Conservation (phyloP, 30 jellyfish, hydroid and myxozoan genomes). For the Aurelia aurita complex sp. Pacific region DNA sequence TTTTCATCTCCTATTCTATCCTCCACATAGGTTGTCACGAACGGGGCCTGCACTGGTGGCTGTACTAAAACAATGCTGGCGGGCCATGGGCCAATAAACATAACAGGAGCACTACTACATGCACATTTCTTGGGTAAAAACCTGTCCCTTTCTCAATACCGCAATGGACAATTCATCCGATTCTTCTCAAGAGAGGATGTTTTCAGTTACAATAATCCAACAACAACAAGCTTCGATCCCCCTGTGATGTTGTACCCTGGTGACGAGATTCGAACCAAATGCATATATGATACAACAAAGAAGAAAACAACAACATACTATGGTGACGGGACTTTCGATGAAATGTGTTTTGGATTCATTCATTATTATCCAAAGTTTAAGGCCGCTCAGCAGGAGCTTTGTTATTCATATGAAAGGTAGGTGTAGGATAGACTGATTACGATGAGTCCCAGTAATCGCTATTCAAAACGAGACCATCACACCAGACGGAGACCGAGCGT, state of each 20-base stretch:
- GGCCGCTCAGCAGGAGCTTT: conserved; percentile 3
- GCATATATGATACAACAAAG: conserved; percentile 45
- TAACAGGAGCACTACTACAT: conserved; percentile 43
- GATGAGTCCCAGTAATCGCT: too few relatives aligned
- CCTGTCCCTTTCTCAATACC: conserved; percentile 42
- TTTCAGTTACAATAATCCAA: conserved; percentile 58
- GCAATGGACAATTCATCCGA: conserved; percentile 53
- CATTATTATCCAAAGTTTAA: conserved; percentile 43
- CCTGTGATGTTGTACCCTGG: conserved; percentile 61
- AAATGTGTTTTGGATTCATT: conserved; percentile 68
- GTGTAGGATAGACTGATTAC: not conserved
- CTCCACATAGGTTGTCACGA: conserved; percentile 11
- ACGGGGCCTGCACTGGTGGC: conserved; percentile 38
- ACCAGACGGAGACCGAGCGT: too few relatives aligned
- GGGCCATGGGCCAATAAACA: conserved; percentile 16
- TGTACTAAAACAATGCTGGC: conserved; percentile 39
- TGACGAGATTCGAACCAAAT: conserved; percentile 66
- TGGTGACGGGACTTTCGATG: conserved; percentile 71
- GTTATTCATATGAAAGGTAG: conserved; percentile 56
- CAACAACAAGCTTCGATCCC: conserved; percentile 4
- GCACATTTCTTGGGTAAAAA: conserved; percentile 63
- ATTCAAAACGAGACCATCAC: too few relatives aligned
- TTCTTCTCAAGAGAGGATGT: conserved; percentile 54
- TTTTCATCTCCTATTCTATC: too few relatives aligned
- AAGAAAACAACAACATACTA: conserved; percentile 37